phyloP scores from a whole-genome alignment of 1,140 invertebrate genomes.

The Caenorhabditis remanei region DNA sequence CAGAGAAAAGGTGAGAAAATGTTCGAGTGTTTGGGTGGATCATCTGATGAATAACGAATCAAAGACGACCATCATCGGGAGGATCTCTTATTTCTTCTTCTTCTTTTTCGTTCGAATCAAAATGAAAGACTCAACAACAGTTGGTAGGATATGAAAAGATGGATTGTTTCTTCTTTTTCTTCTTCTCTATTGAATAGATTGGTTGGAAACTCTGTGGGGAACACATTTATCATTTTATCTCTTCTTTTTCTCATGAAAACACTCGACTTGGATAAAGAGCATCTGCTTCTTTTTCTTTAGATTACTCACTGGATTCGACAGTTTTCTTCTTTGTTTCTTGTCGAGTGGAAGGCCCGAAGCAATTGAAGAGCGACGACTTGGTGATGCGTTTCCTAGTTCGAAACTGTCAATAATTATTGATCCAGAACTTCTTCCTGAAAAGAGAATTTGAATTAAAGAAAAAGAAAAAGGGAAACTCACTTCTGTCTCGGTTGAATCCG shows the following conservation, averaged over 20 bases:
- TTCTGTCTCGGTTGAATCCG: constrained; percentile 47
- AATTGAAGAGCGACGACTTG: constrained; percentile 21
- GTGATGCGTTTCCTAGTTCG: constrained; percentile 15
- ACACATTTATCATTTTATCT: constrained; percentile 43
- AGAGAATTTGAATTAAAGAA: too few relatives aligned
- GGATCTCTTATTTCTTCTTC: constrained; percentile 34
- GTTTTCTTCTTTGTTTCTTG: constrained; percentile 23
- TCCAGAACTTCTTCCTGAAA: constrained; percentile 34
- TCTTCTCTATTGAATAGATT: constrained; percentile 3
- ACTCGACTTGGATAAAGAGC: not conserved
- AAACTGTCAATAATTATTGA: constrained; percentile 40
- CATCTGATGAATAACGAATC: constrained; percentile 51
- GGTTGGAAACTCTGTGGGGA: not conserved
- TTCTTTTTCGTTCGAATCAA: constrained; percentile 42
- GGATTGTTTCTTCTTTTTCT: constrained; percentile 47
- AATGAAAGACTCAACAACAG: constrained; percentile 6
- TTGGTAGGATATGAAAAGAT: constrained; percentile 35
- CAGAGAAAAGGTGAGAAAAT: constrained; percentile 28
- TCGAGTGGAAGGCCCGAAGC: constrained; percentile 7
- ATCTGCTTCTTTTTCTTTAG: not conserved
- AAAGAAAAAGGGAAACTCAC: not conserved
- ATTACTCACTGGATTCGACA: constrained; percentile 18
- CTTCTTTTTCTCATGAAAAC: not conserved
- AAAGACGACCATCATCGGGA: constrained; percentile 46
- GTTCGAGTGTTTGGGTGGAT: not conserved